A percentile compares a stretch with the other conserved stretches of the same genome.
Evolutionary conservation across 2,888 invertebrate species (phyloP).

Genomic region (Carterocephalus palaemon): DNA sequence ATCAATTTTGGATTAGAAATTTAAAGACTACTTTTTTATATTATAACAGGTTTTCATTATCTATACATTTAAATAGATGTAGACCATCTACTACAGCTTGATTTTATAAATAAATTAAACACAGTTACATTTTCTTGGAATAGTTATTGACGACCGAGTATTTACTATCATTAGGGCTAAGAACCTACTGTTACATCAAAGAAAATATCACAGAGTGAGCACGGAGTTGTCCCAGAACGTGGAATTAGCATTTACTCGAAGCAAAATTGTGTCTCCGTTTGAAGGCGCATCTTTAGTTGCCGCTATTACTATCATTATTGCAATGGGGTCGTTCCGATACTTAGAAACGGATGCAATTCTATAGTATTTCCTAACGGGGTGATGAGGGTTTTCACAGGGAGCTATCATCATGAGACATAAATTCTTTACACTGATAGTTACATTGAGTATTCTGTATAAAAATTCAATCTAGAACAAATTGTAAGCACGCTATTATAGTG

Average conservation of each 20-base stretch:
- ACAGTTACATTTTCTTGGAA: background rate
- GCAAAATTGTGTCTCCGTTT: conserved; percentile 17
- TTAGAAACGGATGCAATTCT: conserved; percentile 15
- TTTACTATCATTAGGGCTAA: background rate
- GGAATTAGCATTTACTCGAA: conserved; percentile 18
- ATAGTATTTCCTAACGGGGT: conserved; percentile 8
- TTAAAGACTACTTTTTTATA: no score
- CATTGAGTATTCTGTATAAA: background rate
- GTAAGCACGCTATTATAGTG: no score
- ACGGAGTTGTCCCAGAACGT: background rate
- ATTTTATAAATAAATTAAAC: background rate
- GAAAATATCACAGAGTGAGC: conserved; percentile 8
- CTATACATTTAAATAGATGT: no score
- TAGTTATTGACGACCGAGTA: background rate
- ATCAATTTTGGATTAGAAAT: no score
- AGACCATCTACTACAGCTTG: background rate
- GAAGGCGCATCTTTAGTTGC: conserved; percentile 20
- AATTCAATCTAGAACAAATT: no score
- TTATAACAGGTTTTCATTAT: no score
- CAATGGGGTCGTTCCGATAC: conserved; percentile 16
- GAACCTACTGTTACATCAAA: background rate
- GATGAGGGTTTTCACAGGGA: conserved; percentile 10
- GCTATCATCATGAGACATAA: background rate
- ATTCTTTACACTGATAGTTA: background rate
- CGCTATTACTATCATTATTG: conserved; percentile 18